Conservation (phyloP, 2,113 vertebrate genomes). For the Puffinus mauretanicus region DNA sequence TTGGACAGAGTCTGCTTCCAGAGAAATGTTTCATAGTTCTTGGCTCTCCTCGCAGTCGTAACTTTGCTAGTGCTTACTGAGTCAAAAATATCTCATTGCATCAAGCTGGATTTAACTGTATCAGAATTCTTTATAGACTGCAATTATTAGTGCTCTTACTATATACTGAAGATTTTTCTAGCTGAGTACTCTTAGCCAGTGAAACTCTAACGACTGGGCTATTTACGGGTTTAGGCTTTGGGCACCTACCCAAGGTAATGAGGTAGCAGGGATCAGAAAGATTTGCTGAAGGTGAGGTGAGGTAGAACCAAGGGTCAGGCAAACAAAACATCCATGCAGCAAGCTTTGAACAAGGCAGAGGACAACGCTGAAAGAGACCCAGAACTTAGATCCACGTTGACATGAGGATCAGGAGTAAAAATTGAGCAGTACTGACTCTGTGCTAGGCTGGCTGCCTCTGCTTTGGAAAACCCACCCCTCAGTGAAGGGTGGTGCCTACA, state of each 20-base stretch:
- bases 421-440: not conserved
- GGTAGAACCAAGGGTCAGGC: not conserved
- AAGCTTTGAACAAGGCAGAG: not conserved
- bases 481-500: not conserved
- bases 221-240: not conserved
- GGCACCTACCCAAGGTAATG: not conserved
- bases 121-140: not conserved
- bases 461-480: not conserved
- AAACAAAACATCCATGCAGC: not conserved
- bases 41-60: not conserved
- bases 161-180: not conserved
- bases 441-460: not conserved
- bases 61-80: not conserved
- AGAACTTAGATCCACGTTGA: not conserved
- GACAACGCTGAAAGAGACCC: not conserved
- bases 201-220: not conserved
- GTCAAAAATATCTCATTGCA: not conserved
- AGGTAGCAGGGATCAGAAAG: not conserved
- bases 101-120: not conserved
- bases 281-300: not conserved
- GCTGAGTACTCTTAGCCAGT: not conserved
- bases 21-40: not conserved
- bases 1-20: not conserved
- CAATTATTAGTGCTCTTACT: not conserved
- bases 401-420: not conserved